Conservation (phyloP, 2,113 vertebrate species). For the Odocoileus hemionus region DNA sequence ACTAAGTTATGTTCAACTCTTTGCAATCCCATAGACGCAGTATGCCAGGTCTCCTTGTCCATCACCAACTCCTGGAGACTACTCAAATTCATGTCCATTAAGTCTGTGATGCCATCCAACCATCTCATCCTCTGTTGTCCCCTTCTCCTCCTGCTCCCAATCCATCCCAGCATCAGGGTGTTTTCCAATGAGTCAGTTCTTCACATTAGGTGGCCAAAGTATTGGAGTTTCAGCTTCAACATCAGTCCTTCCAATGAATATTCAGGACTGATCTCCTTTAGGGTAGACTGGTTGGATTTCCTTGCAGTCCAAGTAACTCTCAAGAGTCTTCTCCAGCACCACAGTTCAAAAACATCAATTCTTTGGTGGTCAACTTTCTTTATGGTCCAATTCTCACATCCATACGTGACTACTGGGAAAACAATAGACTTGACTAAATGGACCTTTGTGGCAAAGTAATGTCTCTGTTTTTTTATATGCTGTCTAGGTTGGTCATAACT, state of each 20-base stretch:
- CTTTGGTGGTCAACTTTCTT: neutral
- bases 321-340: neutral
- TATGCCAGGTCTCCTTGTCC: accelerated
- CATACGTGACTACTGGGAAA: neutral
- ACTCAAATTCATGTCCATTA: neutral
- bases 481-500: neutral
- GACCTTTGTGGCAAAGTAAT: neutral
- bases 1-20: accelerated
- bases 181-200: neutral
- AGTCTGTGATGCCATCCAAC: neutral
- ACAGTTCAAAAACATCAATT: neutral
- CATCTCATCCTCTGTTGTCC: neutral
- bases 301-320: neutral
- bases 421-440: neutral
- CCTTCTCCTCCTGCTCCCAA: neutral
- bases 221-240: neutral
- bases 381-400: neutral
- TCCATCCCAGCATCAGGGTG: neutral
- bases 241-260: neutral
- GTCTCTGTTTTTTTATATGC: neutral
- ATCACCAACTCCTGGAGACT: neutral
- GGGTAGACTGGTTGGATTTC: neutral
- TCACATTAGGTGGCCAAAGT: neutral
- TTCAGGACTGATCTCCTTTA: neutral
- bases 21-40: neutral